Base-by-base conservation (phyloP, 2,113 vertebrate genomes). In the Gambusia holbrooki region DNA sequence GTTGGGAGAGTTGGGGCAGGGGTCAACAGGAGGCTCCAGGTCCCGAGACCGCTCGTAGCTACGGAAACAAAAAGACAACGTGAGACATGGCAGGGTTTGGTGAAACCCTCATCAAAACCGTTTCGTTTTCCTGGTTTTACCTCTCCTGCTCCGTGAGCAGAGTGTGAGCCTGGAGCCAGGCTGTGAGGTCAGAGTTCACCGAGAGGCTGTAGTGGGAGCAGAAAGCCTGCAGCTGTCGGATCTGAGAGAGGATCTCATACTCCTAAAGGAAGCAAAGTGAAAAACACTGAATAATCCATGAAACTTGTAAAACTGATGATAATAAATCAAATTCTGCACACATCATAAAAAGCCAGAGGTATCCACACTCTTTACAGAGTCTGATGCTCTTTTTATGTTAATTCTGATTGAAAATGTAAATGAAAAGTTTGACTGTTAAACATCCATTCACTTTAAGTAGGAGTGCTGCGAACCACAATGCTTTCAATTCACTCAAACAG, bases 81-180 rank as follows among this genome's bases (percentile, higher is more conserved):
- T 40, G 40, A 66, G 42, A 61, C 5, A 30, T 0, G 1, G 54
- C 22, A 13, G 3, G 25, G 3, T 10, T 65, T 10, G 0, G 4
- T 45, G 62, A 58, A 8, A 25, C 22, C 7, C n/a, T n/a, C 51
- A n/a, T 25, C 8, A 8, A 9, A 25, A n/a, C 25, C 6, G 51
- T 25, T n/a, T 25, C 1, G 10, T 58, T n/a, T n/a, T 25, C 7
- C 25, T 66, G 28, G 22, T 73, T 58, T 80, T 80, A 97, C 96
- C 96, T 97, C 90, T 96, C 94, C 74, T 97, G 96, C 84, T 97
- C 96, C 0, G 92, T 95, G 74, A 97, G 94, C 32, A 93, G 82
- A 0, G 75, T 83, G 51, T 94, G 93, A 2, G 85, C 81, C 11
- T 85, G 92, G 60, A 97, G 90, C 91, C 95, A 95, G 13, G 81